Conservation (phyloP, 2,113 vertebrate genomes). For the Clinocottus analis region DNA sequence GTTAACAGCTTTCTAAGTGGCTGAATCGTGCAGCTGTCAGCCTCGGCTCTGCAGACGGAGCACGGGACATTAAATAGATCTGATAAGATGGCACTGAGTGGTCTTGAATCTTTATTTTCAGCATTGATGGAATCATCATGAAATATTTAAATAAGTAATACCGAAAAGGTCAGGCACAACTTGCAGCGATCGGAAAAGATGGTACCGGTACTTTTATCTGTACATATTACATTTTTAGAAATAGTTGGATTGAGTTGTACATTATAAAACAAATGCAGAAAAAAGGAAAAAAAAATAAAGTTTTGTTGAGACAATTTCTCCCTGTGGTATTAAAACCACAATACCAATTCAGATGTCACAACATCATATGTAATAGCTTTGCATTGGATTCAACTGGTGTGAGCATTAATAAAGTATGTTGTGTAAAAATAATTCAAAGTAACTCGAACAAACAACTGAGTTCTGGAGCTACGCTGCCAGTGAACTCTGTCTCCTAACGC, state of each 20-base stretch:
- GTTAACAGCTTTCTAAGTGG: conserved; percentile 39
- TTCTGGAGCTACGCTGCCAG: neutral
- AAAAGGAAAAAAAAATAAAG: neutral
- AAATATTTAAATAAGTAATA: neutral
- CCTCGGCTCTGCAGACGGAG: conserved; percentile 9
- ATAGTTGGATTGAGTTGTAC: neutral
- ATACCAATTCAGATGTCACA: neutral
- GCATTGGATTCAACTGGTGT: neutral
- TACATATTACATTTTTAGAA: neutral
- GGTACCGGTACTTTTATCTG: neutral
- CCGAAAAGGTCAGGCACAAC: neutral
- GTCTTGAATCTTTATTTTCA: conserved; percentile 3
- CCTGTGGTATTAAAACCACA: neutral
- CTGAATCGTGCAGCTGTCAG: conserved; percentile 4
- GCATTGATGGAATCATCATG: neutral
- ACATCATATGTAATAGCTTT: neutral
- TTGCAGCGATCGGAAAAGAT: neutral
- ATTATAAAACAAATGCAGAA: conserved; percentile 11
- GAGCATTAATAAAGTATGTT: neutral
- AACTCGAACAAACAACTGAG: neutral
- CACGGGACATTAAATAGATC: conserved; percentile 1
- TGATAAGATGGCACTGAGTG: conserved; percentile 59
- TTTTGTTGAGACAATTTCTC: neutral
- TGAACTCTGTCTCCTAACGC: neutral
- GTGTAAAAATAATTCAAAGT: neutral